Base-by-base conservation (phyloP, 2,797 vertebrate species). In the Octomys mimax region DNA sequence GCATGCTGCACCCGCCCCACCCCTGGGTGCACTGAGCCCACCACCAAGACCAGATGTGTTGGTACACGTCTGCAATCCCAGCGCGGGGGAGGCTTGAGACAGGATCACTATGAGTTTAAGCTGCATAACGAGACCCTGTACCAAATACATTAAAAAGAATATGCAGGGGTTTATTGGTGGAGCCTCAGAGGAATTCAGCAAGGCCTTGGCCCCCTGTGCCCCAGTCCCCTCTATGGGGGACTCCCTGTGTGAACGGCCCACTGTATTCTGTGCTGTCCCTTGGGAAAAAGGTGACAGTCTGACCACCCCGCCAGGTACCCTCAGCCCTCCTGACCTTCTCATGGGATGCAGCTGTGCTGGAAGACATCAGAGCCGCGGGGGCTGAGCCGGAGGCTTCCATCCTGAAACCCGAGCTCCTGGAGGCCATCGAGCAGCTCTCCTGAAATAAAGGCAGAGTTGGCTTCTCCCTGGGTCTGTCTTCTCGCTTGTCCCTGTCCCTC, bases 281-380 rank as follows among this genome's bases (percentile, higher is more conserved):
- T 19, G 46, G n/a, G 52, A 59, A 21, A 5, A 42, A 64, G 42
- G 57, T 83, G 68, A 52, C 2, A 1, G 2, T 21, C 24, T 16
- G 10, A 4, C 22, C 5, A 2, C 5, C 21, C 49, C 10, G 1
- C 0, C 64, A 99, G 99, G 99, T 99, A 80, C 99, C 99, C 59
- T 99, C 99, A 0, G 99, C 99, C 19, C 99, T 99, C 87, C 98
- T 99, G 97, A 99, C 99, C 0, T 99, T 99, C 6, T 90, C 97
- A 0, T 99, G 99, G 99, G 99, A 99, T 0, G 86, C 99, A 0
- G 99, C 98, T 0, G 98, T 99, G 88, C 98, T 99, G 97, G 99
- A 99, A 0, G 99, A 99, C 64, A 98, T 99, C 2, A 98, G 97
- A 73, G 99, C 99, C 0, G 98, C 99, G 0, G 99, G 98, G 10